phyloP scores from a whole-genome alignment of 1,140 invertebrate species.

The Drosophila bocqueti region DNA sequence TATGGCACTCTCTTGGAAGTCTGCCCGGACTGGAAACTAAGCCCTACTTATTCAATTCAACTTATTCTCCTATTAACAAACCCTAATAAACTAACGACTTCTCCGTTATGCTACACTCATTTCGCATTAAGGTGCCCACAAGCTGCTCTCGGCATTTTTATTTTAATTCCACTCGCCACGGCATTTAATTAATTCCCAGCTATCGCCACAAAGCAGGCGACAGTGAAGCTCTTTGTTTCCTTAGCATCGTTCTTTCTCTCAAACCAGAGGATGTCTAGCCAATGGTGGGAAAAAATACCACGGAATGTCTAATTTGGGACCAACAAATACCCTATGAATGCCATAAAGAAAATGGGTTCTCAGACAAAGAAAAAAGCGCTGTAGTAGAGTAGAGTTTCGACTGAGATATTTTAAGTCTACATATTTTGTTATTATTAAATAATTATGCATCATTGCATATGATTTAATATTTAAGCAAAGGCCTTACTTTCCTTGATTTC shows the following conservation, averaged over 20 bases:
- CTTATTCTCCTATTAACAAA: slow-evolving; percentile 44
- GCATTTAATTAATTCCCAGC: slow-evolving; percentile 75
- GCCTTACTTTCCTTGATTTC: not conserved
- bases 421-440: not conserved
- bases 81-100: slow-evolving; percentile 14
- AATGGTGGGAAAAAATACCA: slow-evolving; percentile 43
- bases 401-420: not conserved
- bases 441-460: no score
- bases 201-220: slow-evolving; percentile 64
- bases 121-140: slow-evolving; percentile 14
- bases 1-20: slow-evolving; percentile 12
- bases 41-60: not conserved
- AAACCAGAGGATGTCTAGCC: slow-evolving; percentile 64
- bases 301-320: not conserved
- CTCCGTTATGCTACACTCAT: not conserved
- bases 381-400: not conserved
- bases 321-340: not conserved
- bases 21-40: not conserved
- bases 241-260: slow-evolving; percentile 2
- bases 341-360: not conserved
- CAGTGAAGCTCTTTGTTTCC: slow-evolving; percentile 48
- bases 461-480: not conserved
- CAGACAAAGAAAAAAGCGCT: no score
- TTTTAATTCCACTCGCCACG: slow-evolving; percentile 64
- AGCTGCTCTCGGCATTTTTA: slow-evolving; percentile 44